phyloP scores from a whole-genome alignment of 35 echinoderm and acorn worm genomes.

The Heliocidaris tuberculata region DNA sequence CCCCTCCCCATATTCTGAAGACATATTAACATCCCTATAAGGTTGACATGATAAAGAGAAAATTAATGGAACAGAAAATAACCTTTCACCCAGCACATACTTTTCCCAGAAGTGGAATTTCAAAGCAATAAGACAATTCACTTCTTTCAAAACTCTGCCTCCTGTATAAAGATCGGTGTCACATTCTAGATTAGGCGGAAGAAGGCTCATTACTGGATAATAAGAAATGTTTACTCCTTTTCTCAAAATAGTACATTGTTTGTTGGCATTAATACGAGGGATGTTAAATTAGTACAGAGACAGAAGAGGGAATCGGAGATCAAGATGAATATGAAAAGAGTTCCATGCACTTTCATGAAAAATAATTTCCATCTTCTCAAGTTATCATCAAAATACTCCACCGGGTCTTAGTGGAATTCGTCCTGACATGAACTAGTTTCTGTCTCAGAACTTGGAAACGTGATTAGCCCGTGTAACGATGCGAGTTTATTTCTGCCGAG shows the following conservation, averaged over 20 bases:
- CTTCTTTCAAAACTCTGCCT: no score
- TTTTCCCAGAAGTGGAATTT: no score
- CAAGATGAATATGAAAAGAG: not conserved
- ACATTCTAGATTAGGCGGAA: no score
- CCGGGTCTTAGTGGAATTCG: not conserved
- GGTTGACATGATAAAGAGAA: not conserved
- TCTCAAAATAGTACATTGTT: not conserved
- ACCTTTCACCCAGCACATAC: no score
- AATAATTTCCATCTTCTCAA: slow-evolving; percentile 36
- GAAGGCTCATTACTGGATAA: no score
- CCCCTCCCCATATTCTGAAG: not conserved
- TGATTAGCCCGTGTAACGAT: slow-evolving; percentile 17
- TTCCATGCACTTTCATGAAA: not conserved
- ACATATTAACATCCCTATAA: no score
- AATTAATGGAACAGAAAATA: not conserved
- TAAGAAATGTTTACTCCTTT: not conserved
- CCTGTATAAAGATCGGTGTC: no score
- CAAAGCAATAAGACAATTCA: no score
- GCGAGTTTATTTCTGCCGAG: not conserved
- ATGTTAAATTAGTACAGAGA: not conserved
- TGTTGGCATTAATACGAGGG: not conserved
- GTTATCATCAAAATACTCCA: slow-evolving; percentile 30
- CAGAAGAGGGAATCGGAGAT: not conserved
- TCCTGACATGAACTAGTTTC: slow-evolving; percentile 53
- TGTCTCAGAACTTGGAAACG: not conserved